Evolutionary conservation across 2,888 invertebrate genomes (phyloP), one percentile per base, ranked within the genome.

Genomic region (Thysanoteuthis rhombus): DNA sequence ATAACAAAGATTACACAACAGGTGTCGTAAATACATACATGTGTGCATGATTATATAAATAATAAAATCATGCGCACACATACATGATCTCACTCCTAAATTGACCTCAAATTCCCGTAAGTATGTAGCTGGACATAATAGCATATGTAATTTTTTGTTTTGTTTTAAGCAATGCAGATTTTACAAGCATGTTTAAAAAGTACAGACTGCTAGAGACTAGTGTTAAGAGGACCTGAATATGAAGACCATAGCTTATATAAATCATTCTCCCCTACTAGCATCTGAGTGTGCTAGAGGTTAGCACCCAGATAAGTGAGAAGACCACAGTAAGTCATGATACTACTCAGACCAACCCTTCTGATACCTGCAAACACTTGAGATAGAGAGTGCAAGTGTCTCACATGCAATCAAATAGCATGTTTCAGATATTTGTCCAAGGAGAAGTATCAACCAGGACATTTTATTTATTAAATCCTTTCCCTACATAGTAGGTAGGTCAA

Each of bases 401-500:
- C 52, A 52, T 22, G 25, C 52, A 25, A 52, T 52, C 52, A 52
- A 52, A 25, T 52, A 52, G 52, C 52, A 52, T 52, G 52, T 52
- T 25, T 52, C 52, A 52, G 52, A 52, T 52, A 25, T 52, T 52
- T 52, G 52, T 52, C 25, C 25, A 52, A n/a, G 75, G n/a, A 16
- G n/a, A 36, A 75, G n/a, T 75, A 75, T 75, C n/a, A n/a, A n/a
- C 36, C 75, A 75, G n/a, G n/a, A 75, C n/a, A 75, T n/a, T n/a
- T n/a, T 75, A 75, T 75, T 75, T 75, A 75, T 75, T 75, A 75
- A 10, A 75, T 75, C n/a, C 75, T 75, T 19, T 36, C 75, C 75
- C 75, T 75, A 75, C 75, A 75, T 75, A 75, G 75, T 75, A 75
- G 75, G n/a, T 75, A 75, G 75, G 75, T 75, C 75, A n/a, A 75